These are phyloP conservation scores for Euura saliciscinereae DNA, from an alignment of 1,140 invertebrate genomes.

Conservation along the genomic window DNA sequence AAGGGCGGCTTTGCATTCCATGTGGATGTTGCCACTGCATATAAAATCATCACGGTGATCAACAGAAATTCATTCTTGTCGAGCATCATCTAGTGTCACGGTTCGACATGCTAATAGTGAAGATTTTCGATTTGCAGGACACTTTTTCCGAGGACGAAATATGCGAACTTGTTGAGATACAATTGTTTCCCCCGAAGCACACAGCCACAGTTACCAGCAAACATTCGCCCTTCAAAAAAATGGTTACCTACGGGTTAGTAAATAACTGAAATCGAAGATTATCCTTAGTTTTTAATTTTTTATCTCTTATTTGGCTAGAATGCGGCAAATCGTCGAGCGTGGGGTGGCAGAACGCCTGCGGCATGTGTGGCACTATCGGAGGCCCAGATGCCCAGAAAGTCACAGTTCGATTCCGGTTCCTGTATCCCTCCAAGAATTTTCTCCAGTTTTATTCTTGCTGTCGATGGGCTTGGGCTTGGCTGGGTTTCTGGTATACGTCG, in stretches of 20 bases:
- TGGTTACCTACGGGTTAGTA: conserved; percentile 43
- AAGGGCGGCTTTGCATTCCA: conserved; percentile 64
- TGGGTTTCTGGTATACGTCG: conserved; percentile 21
- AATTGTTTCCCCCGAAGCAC: conserved; percentile 28
- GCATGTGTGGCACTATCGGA: conserved; percentile 35
- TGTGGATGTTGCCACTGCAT: conserved; percentile 63
- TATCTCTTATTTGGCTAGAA: conserved; percentile 26
- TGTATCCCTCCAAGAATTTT: conserved; percentile 39
- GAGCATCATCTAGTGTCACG: no score
- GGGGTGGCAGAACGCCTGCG: conserved; percentile 34
- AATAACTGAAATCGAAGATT: no score
- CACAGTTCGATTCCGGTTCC: conserved; percentile 39
- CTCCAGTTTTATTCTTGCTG: conserved; percentile 41
- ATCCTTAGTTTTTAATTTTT: no score
- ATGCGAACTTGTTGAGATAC: conserved; percentile 44
- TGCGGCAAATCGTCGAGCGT: conserved; percentile 36
- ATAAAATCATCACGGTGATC: conserved; percentile 61
- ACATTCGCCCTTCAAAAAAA: conserved; percentile 45
- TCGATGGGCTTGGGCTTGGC: conserved; percentile 27
- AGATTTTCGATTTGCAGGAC: conserved; percentile 29
- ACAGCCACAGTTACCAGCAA: conserved; percentile 36
- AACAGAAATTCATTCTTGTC: neutral
- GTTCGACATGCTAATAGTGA: no score
- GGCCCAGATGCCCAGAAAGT: conserved; percentile 39
- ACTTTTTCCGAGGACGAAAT: conserved; percentile 44